These are phyloP conservation scores for Pantelozetes paolii DNA, from an alignment of 2,888 invertebrate genomes.

Conservation along the genomic window DNA sequence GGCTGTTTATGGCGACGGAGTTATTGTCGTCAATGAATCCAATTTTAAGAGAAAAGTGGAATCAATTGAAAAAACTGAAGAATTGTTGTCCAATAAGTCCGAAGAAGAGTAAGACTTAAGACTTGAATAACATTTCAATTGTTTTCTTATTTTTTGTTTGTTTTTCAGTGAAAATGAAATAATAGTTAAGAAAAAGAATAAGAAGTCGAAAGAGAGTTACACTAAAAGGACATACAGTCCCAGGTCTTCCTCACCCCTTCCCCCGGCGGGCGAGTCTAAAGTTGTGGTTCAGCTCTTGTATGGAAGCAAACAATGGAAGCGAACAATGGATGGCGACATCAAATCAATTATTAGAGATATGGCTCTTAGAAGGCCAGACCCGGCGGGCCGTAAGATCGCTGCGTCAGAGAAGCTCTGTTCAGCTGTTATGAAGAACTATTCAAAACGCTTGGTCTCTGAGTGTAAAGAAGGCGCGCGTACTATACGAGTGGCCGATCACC, in stretches of 20 bases:
- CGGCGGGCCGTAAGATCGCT: slow-evolving; percentile 18
- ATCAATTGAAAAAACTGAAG: not conserved
- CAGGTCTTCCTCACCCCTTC: slow-evolving; percentile 21
- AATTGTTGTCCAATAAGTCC: not conserved
- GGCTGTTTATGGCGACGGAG: not conserved
- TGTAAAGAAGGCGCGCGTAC: slow-evolving; percentile 26
- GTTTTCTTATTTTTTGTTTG: not conserved
- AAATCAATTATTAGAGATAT: slow-evolving; percentile 33
- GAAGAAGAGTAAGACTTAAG: slow-evolving; percentile 27
- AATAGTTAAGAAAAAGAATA: not conserved
- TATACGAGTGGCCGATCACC: slow-evolving; percentile 18
- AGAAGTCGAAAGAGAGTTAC: not conserved
- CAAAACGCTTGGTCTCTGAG: slow-evolving; percentile 11
- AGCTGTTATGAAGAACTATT: slow-evolving; percentile 27
- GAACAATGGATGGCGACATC: slow-evolving; percentile 33
- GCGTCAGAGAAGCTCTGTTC: slow-evolving; percentile 21
- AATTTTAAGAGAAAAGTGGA: not conserved
- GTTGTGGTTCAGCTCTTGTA: slow-evolving; percentile 32
- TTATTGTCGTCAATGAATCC: not conserved
- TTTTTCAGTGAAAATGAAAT: not conserved
- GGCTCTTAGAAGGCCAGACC: slow-evolving; percentile 20
- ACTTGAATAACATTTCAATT: not conserved
- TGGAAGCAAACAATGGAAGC: slow-evolving; percentile 34
- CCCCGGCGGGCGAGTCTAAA: slow-evolving; percentile 18
- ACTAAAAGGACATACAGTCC: slow-evolving; percentile 27